Conservation (phyloP, 2,113 vertebrate genomes). For the Sterrhoptilus dennistouni region DNA sequence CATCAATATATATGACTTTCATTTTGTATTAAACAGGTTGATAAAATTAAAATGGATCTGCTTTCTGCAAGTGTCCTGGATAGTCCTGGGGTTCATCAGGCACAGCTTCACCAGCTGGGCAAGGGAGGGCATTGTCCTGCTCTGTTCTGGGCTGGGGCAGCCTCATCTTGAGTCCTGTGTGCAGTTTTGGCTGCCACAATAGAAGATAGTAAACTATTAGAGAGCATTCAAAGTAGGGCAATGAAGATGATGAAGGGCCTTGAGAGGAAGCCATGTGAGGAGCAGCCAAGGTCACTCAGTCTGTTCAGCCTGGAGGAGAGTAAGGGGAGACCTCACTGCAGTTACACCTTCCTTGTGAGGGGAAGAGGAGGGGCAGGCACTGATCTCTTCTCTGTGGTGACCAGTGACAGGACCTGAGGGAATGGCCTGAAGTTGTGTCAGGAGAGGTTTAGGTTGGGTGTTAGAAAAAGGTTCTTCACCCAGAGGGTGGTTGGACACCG, state of each 20-base stretch:
- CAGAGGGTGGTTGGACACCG: not conserved
- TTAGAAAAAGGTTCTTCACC: not conserved
- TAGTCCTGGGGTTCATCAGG: not conserved
- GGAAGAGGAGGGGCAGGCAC: not conserved
- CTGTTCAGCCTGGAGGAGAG: not conserved
- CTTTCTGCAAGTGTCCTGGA: not conserved
- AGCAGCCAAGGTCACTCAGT: accelerated
- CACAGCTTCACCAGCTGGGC: not conserved
- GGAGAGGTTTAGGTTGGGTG: accelerated
- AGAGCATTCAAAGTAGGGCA: not conserved
- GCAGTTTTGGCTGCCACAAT: not conserved
- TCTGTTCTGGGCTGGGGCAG: not conserved
- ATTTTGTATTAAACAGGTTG: not conserved
- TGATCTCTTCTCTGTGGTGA: accelerated
- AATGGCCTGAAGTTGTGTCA: not conserved
- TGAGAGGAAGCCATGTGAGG: accelerated
- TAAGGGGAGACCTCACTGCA: accelerated
- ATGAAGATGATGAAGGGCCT: accelerated
- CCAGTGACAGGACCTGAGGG: accelerated
- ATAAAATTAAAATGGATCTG: constrained; percentile 6
- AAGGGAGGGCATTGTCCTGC: not conserved
- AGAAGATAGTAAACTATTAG: not conserved
- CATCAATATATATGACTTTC: not conserved
- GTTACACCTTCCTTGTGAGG: not conserved
- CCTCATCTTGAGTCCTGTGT: not conserved